Evolutionary conservation across 2,888 invertebrate species (phyloP).

Genomic region (Drosophila imparisetae): DNA sequence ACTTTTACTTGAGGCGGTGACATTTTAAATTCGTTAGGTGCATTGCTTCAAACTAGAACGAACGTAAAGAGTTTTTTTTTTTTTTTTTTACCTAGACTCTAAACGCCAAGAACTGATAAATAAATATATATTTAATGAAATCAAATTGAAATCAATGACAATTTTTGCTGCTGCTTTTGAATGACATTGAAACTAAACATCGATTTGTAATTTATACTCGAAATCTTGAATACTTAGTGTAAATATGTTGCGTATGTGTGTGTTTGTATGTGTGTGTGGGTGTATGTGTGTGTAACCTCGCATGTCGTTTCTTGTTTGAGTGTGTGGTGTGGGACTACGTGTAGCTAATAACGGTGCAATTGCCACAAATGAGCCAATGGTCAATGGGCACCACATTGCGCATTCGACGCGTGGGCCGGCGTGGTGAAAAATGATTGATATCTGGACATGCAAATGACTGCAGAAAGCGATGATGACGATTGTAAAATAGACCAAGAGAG

Average conservation of each 20-base stretch:
- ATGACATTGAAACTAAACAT: conserved; percentile 79
- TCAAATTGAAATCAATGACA: not conserved
- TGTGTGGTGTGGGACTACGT: conserved; percentile 48
- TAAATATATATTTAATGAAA: conserved; percentile 3
- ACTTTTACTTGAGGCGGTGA: conserved; percentile 66
- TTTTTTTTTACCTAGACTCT: conserved; percentile 24
- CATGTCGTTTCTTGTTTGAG: conserved; percentile 3
- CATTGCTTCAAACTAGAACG: conserved; percentile 57
- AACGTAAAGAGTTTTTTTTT: conserved; percentile 1
- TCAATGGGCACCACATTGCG: conserved; percentile 46
- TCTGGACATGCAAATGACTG: conserved; percentile 67
- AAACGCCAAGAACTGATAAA: conserved; percentile 18
- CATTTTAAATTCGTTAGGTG: conserved; percentile 60
- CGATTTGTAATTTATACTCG: conserved; percentile 57
- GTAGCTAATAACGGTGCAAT: conserved; percentile 72
- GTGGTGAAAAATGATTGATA: conserved; percentile 54
- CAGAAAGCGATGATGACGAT: conserved; percentile 31
- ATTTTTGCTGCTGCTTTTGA: conserved; percentile 43
- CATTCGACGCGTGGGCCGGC: conserved; percentile 52
- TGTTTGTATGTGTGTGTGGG: not conserved
- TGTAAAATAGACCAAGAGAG: conserved; percentile 11
- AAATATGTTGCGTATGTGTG: conserved; percentile 15
- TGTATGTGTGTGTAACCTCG: conserved; percentile 40
- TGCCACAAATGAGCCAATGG: conserved; percentile 49
- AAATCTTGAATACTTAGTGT: conserved; percentile 27